Evolutionary conservation across 2,113 vertebrate genomes (phyloP).

Genomic region (Penelope pileata): DNA sequence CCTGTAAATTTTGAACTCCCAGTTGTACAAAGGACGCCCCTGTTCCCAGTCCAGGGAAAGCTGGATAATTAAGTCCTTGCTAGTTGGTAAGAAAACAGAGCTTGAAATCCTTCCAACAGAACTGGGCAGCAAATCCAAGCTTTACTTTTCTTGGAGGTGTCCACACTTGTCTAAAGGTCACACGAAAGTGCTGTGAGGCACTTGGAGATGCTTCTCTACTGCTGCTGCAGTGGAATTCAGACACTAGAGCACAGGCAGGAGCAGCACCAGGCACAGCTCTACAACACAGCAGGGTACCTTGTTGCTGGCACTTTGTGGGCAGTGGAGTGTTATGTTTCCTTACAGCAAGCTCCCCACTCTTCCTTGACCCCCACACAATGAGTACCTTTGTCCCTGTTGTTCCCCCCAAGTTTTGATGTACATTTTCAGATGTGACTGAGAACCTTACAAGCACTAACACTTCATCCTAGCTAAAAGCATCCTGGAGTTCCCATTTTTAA

Average conservation of each 20-base stretch:
- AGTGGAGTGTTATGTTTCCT: background rate
- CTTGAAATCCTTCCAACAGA: background rate
- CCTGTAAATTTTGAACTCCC: background rate
- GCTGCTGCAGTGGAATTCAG: background rate
- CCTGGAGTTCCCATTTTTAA: background rate
- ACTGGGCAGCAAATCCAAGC: background rate
- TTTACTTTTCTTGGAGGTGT: background rate
- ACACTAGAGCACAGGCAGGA: background rate
- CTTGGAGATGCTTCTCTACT: background rate
- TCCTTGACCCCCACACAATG: fast-evolving
- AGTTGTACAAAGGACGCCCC: background rate
- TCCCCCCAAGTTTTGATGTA: background rate
- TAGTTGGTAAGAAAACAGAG: background rate
- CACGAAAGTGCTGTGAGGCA: background rate
- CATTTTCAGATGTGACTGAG: background rate
- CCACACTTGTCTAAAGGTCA: background rate
- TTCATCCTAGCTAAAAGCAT: background rate
- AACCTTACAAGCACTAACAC: background rate
- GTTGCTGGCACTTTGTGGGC: background rate
- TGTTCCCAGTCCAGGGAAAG: background rate
- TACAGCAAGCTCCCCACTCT: background rate
- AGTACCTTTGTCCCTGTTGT: background rate
- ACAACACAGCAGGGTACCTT: too few relatives aligned
- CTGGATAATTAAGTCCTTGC: background rate
- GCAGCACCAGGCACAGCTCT: background rate